Evolutionary conservation across 2,888 invertebrate species (phyloP).

Genomic region (Torymus auratus): DNA sequence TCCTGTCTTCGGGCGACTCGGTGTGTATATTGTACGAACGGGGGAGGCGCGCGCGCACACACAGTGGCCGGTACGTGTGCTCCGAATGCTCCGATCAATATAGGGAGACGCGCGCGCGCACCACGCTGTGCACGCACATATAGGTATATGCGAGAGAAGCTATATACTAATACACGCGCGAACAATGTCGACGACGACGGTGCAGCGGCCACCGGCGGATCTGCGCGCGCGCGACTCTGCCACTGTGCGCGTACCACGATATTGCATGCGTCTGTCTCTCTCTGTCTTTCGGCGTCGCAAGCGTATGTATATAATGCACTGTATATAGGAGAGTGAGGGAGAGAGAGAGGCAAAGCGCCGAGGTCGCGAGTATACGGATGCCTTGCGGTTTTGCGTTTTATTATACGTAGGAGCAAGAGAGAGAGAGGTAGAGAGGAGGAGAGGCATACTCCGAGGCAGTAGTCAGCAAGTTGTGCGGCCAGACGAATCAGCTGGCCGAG

Average conservation of each 20-base stretch:
- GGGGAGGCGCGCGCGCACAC: too few relatives aligned
- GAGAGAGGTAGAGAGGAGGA: not conserved
- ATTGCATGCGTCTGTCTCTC: too few relatives aligned
- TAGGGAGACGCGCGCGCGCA: too few relatives aligned
- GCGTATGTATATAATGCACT: too few relatives aligned
- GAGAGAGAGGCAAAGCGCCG: not conserved
- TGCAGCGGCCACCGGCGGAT: constrained; percentile 4
- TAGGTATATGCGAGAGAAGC: too few relatives aligned
- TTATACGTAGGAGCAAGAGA: constrained; percentile 1
- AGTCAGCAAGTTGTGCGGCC: not conserved
- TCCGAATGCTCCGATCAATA: too few relatives aligned
- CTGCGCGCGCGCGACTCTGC: constrained; percentile 5
- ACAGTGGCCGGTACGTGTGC: too few relatives aligned
- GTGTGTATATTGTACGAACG: too few relatives aligned
- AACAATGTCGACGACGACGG: not conserved
- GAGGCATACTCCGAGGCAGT: not conserved
- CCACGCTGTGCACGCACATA: too few relatives aligned
- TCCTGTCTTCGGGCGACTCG: too few relatives aligned
- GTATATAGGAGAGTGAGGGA: not conserved
- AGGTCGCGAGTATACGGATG: not conserved
- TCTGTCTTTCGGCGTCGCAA: too few relatives aligned
- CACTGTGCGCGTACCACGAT: not conserved
- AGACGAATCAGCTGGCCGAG: constrained; percentile 4
- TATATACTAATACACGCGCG: not conserved
- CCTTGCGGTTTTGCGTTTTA: too few relatives aligned